Evolutionary conservation across 2,113 vertebrate genomes (phyloP).

Genomic region (Dromas ardeola): DNA sequence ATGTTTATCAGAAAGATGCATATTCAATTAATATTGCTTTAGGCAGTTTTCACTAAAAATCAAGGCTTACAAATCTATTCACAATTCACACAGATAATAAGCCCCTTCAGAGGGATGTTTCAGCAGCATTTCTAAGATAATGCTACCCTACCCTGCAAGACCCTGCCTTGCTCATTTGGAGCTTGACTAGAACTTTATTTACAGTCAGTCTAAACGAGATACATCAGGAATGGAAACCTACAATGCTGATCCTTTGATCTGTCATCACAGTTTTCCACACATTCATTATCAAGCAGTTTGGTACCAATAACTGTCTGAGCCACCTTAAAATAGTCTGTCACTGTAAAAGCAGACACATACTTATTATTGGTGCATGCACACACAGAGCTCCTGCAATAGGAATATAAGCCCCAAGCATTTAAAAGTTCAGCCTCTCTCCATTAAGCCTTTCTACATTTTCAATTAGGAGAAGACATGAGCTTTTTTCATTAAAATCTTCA

Average conservation of each 20-base stretch:
- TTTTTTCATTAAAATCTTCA: not conserved
- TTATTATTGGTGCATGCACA: not conserved
- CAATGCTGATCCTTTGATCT: conserved; percentile 32
- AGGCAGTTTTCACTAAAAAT: conserved; percentile 65
- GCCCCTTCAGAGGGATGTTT: conserved; percentile 45
- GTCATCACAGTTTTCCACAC: conserved; percentile 41
- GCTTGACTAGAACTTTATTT: conserved; percentile 50
- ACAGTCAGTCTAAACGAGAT: conserved; percentile 35
- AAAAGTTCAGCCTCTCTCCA: conserved; percentile 15
- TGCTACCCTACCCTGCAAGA: conserved; percentile 5
- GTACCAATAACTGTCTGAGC: conserved; percentile 24
- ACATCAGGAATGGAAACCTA: conserved; percentile 29
- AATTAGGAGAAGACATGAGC: not conserved
- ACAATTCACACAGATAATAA: conserved; percentile 52
- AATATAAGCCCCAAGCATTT: conserved; percentile 3
- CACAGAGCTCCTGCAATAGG: not conserved
- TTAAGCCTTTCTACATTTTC: conserved; percentile 18
- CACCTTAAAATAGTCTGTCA: conserved; percentile 44
- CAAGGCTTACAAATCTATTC: conserved; percentile 61
- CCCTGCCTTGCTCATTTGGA: conserved; percentile 54
- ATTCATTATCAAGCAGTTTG: conserved; percentile 11
- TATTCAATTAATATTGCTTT: conserved; percentile 69
- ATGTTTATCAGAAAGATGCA: conserved; percentile 68
- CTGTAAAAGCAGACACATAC: not conserved
- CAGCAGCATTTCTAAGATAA: conserved; percentile 36